Evolutionary conservation across 1,140 invertebrate genomes (phyloP).

Genomic region (Hycleus phaleratus): DNA sequence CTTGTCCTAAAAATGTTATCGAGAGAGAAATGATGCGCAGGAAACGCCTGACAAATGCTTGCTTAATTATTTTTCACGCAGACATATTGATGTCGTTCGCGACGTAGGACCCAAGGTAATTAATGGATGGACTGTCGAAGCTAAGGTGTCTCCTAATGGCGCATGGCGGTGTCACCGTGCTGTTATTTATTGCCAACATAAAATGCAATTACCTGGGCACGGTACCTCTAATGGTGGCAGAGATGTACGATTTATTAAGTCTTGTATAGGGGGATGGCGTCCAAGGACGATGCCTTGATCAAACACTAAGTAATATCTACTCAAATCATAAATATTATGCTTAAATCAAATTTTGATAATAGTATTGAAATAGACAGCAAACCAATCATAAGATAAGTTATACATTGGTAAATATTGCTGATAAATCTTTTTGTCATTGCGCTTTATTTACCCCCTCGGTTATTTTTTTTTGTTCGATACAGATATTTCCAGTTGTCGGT

Average conservation of each 20-base stretch:
- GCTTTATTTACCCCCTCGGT: too few species aligned
- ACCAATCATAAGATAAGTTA: too few species aligned
- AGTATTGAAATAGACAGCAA: too few species aligned
- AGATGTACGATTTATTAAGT: conserved; percentile 26
- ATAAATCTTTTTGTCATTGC: too few species aligned
- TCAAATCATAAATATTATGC: too few species aligned
- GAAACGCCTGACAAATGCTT: conserved; percentile 34
- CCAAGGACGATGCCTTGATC: too few species aligned
- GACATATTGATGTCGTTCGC: conserved; percentile 32
- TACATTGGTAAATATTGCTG: too few species aligned
- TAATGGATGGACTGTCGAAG: conserved; percentile 29
- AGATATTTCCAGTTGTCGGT: too few species aligned
- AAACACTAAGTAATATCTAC: too few species aligned
- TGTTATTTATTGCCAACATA: conserved; percentile 32
- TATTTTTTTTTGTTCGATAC: too few species aligned
- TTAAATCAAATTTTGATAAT: too few species aligned
- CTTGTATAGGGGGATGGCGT: background rate
- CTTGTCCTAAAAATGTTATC: conserved; percentile 32
- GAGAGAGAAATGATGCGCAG: conserved; percentile 29
- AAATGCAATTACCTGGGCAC: conserved; percentile 32
- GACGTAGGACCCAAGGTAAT: conserved; percentile 18
- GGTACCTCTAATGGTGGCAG: conserved; percentile 18
- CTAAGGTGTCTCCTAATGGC: conserved; percentile 31
- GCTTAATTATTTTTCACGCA: conserved; percentile 37
- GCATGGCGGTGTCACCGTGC: conserved; percentile 26